phyloP scores from a whole-genome alignment of 2,113 vertebrate genomes.

The Rissa tridactyla region DNA sequence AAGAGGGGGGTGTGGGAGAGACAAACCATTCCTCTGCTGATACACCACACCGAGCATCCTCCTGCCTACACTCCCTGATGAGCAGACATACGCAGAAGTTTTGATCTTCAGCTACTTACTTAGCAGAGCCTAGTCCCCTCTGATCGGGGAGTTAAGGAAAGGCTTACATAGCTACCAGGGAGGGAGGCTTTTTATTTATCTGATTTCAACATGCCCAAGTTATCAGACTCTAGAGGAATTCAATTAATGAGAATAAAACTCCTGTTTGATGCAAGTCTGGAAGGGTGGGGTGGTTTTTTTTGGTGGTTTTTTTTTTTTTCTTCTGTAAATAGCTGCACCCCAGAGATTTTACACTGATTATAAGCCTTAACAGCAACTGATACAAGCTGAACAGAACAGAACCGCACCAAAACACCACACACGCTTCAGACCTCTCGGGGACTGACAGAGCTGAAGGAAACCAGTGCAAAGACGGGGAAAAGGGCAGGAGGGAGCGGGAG shows the following conservation, averaged over 20 bases:
- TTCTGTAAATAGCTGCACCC: constrained; percentile 40
- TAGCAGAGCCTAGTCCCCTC: constrained; percentile 24
- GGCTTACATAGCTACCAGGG: constrained; percentile 37
- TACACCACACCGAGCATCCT: background rate
- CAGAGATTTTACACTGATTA: constrained; percentile 46
- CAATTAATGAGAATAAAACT: constrained; percentile 60
- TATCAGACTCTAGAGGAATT: constrained; percentile 62
- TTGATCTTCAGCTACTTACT: constrained; percentile 31
- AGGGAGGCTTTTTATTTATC: constrained; percentile 58
- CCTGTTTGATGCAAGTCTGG: constrained; percentile 52
- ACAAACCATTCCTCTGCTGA: background rate
- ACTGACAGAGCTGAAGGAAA: background rate
- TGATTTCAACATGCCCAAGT: constrained; percentile 50
- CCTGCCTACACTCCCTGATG: background rate
- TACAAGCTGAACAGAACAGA: background rate
- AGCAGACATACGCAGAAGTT: constrained; percentile 8
- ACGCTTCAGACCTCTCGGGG: rapidly evolving
- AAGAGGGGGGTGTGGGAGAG: background rate
- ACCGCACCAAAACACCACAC: background rate
- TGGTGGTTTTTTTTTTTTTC: too few species aligned
- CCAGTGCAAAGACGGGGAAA: background rate
- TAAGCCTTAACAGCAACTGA: background rate
- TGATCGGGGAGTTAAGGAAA: constrained; percentile 53
- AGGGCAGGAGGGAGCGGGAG: background rate
- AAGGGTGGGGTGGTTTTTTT: background rate